These are phyloP conservation scores for Sander vitreus DNA, from an alignment of 2,113 vertebrate species.

Conservation along the genomic window DNA sequence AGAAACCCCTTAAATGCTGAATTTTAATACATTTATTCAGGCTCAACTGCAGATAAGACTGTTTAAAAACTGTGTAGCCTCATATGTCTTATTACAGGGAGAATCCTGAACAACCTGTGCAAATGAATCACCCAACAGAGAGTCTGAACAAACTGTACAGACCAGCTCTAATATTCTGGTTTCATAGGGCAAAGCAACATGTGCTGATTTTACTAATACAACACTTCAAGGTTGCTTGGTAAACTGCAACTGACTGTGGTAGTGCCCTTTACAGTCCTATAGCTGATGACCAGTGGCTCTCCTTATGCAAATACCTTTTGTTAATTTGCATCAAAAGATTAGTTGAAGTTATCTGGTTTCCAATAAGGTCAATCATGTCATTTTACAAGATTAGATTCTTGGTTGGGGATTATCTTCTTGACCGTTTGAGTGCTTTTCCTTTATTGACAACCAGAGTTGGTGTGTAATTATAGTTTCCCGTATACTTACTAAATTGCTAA, in stretches of 20 bases:
- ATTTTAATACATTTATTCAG: conserved; percentile 29
- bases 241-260: not conserved
- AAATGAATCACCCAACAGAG: conserved; percentile 5
- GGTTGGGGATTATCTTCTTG: not conserved
- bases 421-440: not conserved
- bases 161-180: not conserved
- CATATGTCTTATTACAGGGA: conserved; percentile 7
- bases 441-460: not conserved
- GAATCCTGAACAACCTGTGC: conserved; percentile 21
- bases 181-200: not conserved
- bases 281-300: not conserved
- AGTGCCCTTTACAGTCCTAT: not conserved
- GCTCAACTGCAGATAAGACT: conserved; percentile 16
- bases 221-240: not conserved
- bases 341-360: not conserved
- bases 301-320: not conserved
- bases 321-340: not conserved
- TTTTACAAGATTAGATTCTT: not conserved
- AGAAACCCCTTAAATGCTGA: conserved; percentile 18
- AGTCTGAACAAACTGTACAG: not conserved
- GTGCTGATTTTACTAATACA: not conserved
- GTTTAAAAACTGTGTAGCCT: conserved; percentile 16
- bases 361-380: not conserved
- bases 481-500: not conserved
- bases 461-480: not conserved